Evolutionary conservation across 2,888 invertebrate genomes (phyloP).

Genomic region (Oeneis ivallda): DNA sequence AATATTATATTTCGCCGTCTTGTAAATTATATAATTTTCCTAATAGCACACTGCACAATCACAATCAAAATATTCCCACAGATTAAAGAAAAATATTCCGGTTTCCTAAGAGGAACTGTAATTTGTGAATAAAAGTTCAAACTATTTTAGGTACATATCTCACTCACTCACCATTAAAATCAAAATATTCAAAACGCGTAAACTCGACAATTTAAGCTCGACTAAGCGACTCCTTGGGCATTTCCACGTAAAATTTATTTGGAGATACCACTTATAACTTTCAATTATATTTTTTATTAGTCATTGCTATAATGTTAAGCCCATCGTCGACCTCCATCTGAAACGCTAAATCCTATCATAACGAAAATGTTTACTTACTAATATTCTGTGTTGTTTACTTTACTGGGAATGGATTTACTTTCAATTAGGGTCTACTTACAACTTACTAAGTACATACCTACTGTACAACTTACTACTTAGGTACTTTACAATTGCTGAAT

Average conservation of each 20-base stretch:
- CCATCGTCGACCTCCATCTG: neutral
- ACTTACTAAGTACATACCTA: too few species aligned
- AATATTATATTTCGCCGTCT: neutral
- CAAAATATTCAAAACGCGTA: neutral
- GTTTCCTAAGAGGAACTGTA: neutral
- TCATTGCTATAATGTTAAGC: neutral
- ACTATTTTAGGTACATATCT: neutral
- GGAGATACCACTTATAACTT: neutral
- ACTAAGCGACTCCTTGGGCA: neutral
- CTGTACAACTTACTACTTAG: too few species aligned
- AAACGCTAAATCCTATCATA: neutral
- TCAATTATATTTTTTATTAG: conserved; percentile 1
- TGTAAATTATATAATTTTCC: neutral
- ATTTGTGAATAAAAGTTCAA: neutral
- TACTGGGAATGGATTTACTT: neutral
- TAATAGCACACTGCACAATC: too few species aligned
- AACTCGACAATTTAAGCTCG: neutral
- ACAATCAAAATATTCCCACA: neutral
- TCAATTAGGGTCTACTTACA: neutral
- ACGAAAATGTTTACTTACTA: neutral
- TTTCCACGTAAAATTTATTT: neutral
- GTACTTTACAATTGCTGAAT: too few species aligned
- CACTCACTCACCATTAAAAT: neutral
- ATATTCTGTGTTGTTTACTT: neutral
- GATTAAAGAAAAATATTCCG: neutral